Base-by-base conservation (phyloP, 1,140 invertebrate genomes). In the Ips typographus region DNA sequence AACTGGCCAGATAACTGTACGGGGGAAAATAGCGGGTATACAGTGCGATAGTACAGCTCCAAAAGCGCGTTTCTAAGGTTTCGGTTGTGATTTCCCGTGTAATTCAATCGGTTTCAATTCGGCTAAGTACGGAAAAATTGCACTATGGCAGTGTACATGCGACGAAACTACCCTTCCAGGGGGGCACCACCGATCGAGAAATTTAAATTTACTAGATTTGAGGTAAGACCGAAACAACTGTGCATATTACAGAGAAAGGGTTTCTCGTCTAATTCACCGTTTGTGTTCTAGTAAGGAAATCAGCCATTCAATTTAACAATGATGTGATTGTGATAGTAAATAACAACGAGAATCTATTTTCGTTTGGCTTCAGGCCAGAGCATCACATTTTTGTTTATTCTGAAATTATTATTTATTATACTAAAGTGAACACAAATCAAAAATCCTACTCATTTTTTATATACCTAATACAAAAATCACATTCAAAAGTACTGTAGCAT, bases 181-280 rank as follows among this genome's bases (percentile, higher is more conserved):
- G 43, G 4, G 4, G 22, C 22, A 22, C 53, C 53, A 6, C 57
- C 57, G 38, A 59, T 59, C 39, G 57, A 59, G 38, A 40, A 40
- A 40, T 59, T 59, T 38, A 59, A 59, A 41, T 59, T 59, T 40
- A 59, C 57, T 42, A n/a, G 57, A 59, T 59, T 40, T 41, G 57
- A 59, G 57, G 57, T 59, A 59, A 59, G 3, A 38, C 3, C 53
- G 7, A 36, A 56, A 7, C 38, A 37, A 36, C n/a, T 56, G n/a
- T 3, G n/a, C 22, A 49, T 49, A 8, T 49, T 3, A 49, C 44
- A 49, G 44, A 6, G 7, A 8, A 8, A 49, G 1, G 3, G 7
- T 49, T 6, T 6, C 22, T 3, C 2, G 7, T 49, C 6, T 49
- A 49, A 22, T 49, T 49, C 6, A 6, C 44, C 1, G 44, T 49